Percentiles rank a stretch among this genome's conserved stretches.
Conservation (phyloP, 2,113 vertebrate genomes). For the Callorhinus ursinus region DNA sequence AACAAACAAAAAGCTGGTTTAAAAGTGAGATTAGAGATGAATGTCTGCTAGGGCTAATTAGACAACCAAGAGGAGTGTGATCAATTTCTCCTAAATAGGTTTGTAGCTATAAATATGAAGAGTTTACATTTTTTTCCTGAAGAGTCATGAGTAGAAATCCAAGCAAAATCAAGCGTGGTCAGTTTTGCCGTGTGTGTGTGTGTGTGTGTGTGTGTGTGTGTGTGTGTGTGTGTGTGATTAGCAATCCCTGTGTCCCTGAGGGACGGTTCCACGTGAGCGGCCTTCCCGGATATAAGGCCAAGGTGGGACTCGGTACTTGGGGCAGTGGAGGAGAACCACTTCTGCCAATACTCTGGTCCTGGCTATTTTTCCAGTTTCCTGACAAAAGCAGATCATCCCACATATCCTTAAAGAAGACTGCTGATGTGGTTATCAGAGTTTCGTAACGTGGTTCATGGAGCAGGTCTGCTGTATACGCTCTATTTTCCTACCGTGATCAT, state of each 20-base stretch:
- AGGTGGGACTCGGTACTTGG: rapidly evolving
- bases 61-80: conserved; percentile 58
- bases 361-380: not conserved
- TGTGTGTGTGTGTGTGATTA: rapidly evolving
- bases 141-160: not conserved
- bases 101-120: not conserved
- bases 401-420: rapidly evolving
- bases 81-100: conserved; percentile 38
- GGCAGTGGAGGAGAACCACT: rapidly evolving
- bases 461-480: rapidly evolving
- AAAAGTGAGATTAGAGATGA: conserved; percentile 70
- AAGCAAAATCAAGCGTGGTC: rapidly evolving
- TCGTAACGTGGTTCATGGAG: rapidly evolving
- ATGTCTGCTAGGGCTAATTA: conserved; percentile 63
- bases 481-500: not conserved
- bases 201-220: rapidly evolving
- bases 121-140: not conserved
- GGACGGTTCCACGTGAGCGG: rapidly evolving
- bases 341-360: not conserved
- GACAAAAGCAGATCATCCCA: not conserved
- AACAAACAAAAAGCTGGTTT: conserved; percentile 50
- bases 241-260: no score
- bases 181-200: rapidly evolving
- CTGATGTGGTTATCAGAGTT: rapidly evolving
- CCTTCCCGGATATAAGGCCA: rapidly evolving